Evolutionary conservation across 2,113 vertebrate genomes (phyloP).

Genomic region (Tragelaphus scriptus): DNA sequence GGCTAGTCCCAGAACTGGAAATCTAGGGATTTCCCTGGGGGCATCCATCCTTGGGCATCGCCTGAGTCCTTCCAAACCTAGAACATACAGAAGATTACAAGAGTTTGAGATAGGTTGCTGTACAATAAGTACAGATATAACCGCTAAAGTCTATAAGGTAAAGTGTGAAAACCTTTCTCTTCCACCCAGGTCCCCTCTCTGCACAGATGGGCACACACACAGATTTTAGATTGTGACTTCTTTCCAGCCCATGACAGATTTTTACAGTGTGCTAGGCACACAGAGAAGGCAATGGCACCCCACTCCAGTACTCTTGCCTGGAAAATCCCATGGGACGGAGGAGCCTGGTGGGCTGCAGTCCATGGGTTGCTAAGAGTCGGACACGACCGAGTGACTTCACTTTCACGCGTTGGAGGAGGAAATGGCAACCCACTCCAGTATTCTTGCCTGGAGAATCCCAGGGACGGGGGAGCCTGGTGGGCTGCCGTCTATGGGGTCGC

Average conservation of each 20-base stretch:
- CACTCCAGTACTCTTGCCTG: too few relatives aligned
- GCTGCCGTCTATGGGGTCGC: too few relatives aligned
- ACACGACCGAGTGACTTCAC: too few relatives aligned
- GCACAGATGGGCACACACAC: neutral
- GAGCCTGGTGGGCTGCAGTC: too few relatives aligned
- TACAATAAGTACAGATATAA: too few relatives aligned
- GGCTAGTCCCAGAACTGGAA: neutral
- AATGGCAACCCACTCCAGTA: too few relatives aligned
- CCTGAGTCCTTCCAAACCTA: neutral
- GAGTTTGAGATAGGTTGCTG: neutral
- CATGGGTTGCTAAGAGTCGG: too few relatives aligned
- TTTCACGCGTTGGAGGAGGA: too few relatives aligned
- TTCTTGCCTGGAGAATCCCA: too few relatives aligned
- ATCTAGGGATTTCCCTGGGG: neutral
- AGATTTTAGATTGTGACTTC: neutral
- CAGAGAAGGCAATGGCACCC: neutral
- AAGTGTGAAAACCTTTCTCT: neutral
- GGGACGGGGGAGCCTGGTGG: too few relatives aligned
- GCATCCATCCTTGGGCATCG: neutral
- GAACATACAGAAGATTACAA: neutral
- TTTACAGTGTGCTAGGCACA: neutral
- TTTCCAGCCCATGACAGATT: neutral
- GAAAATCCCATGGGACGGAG: too few relatives aligned
- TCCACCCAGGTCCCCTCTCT: too few relatives aligned
- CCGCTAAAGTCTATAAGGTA: neutral